Base-by-base conservation (phyloP, 2,888 invertebrate genomes). In the Coleophora flavipennella region DNA sequence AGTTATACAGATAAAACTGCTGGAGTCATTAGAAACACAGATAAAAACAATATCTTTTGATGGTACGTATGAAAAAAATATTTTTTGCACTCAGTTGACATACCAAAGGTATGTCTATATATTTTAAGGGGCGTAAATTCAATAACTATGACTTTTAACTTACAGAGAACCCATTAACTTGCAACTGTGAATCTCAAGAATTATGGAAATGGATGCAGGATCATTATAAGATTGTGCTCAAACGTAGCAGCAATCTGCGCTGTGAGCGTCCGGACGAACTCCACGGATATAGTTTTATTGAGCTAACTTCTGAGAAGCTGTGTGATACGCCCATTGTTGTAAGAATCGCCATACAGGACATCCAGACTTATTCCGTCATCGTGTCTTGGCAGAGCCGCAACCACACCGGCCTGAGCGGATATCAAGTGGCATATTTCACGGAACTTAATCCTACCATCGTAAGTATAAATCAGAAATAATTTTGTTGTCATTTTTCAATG, bases 191-290 rank as follows among this genome's bases (percentile, higher is more conserved):
- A 67, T 90, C 95, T 43, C 93, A 95, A 76, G 93, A 94, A 67
- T 87, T 95, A 35, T 95, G 96, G 94, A 92, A 92, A 78, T 97
- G 96, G 96, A 87, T 96, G 66, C 88, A 93, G 62, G 92, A 94
- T 69, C 94, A 97, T 81, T 89, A 91, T 61, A 94, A 95, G 79
- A 86, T 92, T 42, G 83, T 92, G 25, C 62, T 80, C 43, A 87
- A 88, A 50, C 86, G 86, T 54, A 88, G 88, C 57, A 71, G 80
- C 44, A 84, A 87, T 46, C 86, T 94, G 54, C 89, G 90, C 49
- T 96, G 96, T 74, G 93, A 94, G 69, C 91, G 93, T 59, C 95
- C 95, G 1, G 90, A 92, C 46, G 92, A 92, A 69, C 86, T 95
- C 46, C 89, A 91, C 47, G 93, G 94, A 41, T 85, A 85, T 58